Conservation (phyloP, 2,797 vertebrate genomes). For the Bucorvus abyssinicus region DNA sequence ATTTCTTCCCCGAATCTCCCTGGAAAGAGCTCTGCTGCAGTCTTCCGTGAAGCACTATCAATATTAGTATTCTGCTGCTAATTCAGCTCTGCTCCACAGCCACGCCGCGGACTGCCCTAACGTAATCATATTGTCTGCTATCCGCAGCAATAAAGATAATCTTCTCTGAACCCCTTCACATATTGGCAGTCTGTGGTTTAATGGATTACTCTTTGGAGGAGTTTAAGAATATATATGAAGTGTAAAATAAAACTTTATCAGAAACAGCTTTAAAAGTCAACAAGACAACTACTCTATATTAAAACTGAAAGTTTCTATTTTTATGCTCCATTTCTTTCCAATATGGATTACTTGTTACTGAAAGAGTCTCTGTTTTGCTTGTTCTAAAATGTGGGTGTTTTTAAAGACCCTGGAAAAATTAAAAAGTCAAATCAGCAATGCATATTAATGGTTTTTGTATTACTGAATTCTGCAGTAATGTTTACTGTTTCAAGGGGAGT, state of each 20-base stretch:
- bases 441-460: constrained; percentile 64
- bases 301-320: background rate
- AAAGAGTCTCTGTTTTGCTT: background rate
- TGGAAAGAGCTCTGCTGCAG: background rate
- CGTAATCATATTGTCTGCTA: background rate
- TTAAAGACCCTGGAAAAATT: constrained; percentile 58
- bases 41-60: background rate
- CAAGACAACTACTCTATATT: background rate
- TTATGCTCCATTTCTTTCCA: background rate
- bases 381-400: background rate
- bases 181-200: background rate
- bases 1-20: background rate
- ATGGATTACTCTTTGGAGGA: background rate
- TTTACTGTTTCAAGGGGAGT: constrained; percentile 71
- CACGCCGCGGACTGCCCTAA: background rate
- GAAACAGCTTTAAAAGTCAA: constrained; percentile 17
- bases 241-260: constrained; percentile 15
- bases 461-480: constrained; percentile 61
- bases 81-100: constrained; percentile 13
- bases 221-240: background rate
- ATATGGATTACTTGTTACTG: background rate
- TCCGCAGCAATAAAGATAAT: background rate
- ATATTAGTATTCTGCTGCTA: constrained; percentile 37
- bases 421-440: constrained; percentile 68
- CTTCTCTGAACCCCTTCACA: background rate